phyloP scores from a whole-genome alignment of 1,140 invertebrate species.

The Tachypleus tridentatus region DNA sequence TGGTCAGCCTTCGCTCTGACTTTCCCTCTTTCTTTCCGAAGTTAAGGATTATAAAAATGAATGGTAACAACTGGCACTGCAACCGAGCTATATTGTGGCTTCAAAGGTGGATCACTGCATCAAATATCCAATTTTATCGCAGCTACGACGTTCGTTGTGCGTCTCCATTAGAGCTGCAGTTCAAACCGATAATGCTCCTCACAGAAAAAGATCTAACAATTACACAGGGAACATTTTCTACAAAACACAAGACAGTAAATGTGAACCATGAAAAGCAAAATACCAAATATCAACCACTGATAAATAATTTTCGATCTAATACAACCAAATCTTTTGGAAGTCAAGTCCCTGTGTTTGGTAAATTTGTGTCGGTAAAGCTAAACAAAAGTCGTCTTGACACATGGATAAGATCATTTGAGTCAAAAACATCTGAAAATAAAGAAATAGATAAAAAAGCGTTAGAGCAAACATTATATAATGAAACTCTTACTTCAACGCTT shows the following conservation, averaged over 20 bases:
- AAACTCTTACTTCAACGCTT: too few relatives aligned
- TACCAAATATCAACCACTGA: not conserved
- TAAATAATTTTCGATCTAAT: not conserved
- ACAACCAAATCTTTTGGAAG: not conserved
- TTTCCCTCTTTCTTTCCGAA: conserved; percentile 54
- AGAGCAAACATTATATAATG: too few relatives aligned
- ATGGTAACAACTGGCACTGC: conserved; percentile 38
- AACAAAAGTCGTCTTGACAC: too few relatives aligned
- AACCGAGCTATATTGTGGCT: conserved; percentile 33
- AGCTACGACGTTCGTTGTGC: conserved; percentile 28
- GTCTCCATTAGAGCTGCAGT: conserved; percentile 25
- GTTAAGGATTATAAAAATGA: conserved; percentile 37
- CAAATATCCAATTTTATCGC: conserved; percentile 28
- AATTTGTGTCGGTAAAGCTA: not conserved
- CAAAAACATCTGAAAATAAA: too few relatives aligned
- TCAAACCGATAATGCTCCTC: conserved; percentile 26
- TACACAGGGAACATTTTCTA: not conserved
- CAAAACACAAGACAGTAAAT: not conserved
- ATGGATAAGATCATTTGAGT: too few relatives aligned
- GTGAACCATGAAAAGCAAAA: conserved; percentile 11
- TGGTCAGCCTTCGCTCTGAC: conserved; percentile 50
- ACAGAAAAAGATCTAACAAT: conserved; percentile 17
- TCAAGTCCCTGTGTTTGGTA: not conserved
- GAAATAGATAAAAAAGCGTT: too few relatives aligned
- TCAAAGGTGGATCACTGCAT: conserved; percentile 31